Evolutionary conservation across 2,113 vertebrate genomes (phyloP).

Genomic region (Lasiurus borealis): DNA sequence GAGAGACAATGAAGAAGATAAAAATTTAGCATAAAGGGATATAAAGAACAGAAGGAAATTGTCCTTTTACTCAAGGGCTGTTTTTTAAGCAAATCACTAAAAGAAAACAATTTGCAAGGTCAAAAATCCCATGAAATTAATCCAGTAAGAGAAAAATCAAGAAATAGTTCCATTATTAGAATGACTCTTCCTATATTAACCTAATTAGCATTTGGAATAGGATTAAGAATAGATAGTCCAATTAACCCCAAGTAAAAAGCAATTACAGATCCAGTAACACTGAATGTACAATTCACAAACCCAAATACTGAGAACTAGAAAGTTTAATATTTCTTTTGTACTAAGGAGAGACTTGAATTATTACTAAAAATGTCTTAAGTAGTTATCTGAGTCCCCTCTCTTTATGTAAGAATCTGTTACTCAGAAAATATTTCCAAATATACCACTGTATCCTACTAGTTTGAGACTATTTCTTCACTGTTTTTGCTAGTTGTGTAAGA

Average conservation of each 20-base stretch:
- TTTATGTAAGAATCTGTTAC: constrained; percentile 37
- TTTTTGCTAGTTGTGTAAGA: neutral
- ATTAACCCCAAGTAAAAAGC: constrained; percentile 41
- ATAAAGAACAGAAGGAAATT: constrained; percentile 36
- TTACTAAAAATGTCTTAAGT: neutral
- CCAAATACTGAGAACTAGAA: constrained; percentile 18
- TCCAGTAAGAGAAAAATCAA: constrained; percentile 34
- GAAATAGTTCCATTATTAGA: constrained; percentile 40
- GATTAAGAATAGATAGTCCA: constrained; percentile 55
- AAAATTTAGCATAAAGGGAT: constrained; percentile 19
- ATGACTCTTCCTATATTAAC: constrained; percentile 14
- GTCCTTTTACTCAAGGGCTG: constrained; percentile 23
- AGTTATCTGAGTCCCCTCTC: neutral
- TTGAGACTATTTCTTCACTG: neutral
- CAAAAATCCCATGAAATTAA: constrained; percentile 41
- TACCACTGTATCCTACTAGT: neutral
- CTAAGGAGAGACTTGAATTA: neutral
- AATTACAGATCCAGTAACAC: neutral
- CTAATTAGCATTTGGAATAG: constrained; percentile 40
- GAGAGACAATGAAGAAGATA: neutral
- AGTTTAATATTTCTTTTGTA: neutral
- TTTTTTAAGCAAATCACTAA: constrained; percentile 49
- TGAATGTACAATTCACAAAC: constrained; percentile 42
- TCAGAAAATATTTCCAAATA: constrained; percentile 44
- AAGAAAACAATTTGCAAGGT: constrained; percentile 5